Evolutionary conservation across 2,797 vertebrate species (phyloP), one percentile per base, ranked within the genome.

Genomic region (Chaetodon trifasciatus): DNA sequence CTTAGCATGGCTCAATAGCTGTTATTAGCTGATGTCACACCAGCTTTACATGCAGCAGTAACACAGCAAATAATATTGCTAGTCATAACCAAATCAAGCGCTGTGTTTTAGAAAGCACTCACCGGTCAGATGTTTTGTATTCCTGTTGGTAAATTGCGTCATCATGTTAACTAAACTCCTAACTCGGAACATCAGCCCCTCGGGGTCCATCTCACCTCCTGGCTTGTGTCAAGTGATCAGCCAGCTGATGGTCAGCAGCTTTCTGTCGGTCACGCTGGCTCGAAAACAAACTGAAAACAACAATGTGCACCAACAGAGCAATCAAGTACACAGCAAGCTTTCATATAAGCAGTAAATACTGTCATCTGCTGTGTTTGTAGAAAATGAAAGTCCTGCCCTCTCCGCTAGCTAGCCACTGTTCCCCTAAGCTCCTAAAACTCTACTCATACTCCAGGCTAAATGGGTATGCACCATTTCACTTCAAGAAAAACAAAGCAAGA

Each of bases 211-310:
- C 47, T 52, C 44, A 78, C 12, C 24, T 62, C 47, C 21, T 55
- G 37, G 42, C 40, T 32, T 56, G 17, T 58, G 46, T 62, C 70
- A 74, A 69, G 19, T 74, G 71, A 69, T 69, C 57, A 63, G 6
- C 8, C 64, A 69, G 64, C 57, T 79, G 70, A 74, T 47, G 64
- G 57, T 74, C 56, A 56, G 50, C 56, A 62, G 55, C 56, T 72
- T 53, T 47, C 19, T 49, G 69, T 53, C 4, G 8, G n/a, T 74
- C 71, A 28, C 7, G 1, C 28, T 16, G 0, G 17, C 57, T 60
- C 23, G 49, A 17, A 44, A 55, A 72, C 15, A 52, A 72, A 47
- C 21, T n/a, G 4, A 28, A 23, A 24, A 55, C 35, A 74, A 19
- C 40, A 8, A 7, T 37, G 11, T 35, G 53, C 12, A 37, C 6